These are phyloP conservation scores for Ectobius pallidus DNA, from an alignment of 2,888 invertebrate genomes.

Conservation along the genomic window DNA sequence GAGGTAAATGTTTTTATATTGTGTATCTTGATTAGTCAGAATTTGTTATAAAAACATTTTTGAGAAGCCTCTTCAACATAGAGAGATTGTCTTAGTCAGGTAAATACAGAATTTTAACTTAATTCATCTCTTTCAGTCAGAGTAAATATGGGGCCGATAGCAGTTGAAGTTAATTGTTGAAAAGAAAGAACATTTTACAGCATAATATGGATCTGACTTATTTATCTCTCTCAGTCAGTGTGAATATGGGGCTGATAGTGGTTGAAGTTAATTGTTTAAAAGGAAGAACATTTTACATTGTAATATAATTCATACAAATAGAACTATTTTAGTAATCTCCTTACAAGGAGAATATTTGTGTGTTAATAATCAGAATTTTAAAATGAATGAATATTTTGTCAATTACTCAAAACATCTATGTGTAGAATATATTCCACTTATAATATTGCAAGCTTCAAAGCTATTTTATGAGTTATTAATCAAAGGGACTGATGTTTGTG, in stretches of 20 bases:
- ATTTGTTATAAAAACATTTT: too few relatives aligned
- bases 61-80: too few relatives aligned
- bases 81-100: too few relatives aligned
- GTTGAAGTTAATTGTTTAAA: background rate
- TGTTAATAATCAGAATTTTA: conserved; percentile 12
- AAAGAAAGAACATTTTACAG: background rate
- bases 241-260: too few relatives aligned
- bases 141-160: too few relatives aligned
- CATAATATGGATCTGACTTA: background rate
- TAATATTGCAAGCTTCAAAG: background rate
- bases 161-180: background rate
- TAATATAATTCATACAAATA: background rate
- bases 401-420: background rate
- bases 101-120: too few relatives aligned
- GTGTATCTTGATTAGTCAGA: too few relatives aligned
- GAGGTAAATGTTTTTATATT: too few relatives aligned
- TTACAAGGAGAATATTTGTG: background rate
- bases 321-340: conserved; percentile 20
- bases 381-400: conserved; percentile 18
- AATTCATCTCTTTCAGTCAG: too few relatives aligned
- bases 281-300: background rate
- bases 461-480: background rate
- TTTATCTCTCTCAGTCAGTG: conserved; percentile 14
- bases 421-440: background rate
- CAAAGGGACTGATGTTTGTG: conserved; percentile 1